Conservation (phyloP, 1,140 invertebrate species). For the Oedothorax gibbosus region DNA sequence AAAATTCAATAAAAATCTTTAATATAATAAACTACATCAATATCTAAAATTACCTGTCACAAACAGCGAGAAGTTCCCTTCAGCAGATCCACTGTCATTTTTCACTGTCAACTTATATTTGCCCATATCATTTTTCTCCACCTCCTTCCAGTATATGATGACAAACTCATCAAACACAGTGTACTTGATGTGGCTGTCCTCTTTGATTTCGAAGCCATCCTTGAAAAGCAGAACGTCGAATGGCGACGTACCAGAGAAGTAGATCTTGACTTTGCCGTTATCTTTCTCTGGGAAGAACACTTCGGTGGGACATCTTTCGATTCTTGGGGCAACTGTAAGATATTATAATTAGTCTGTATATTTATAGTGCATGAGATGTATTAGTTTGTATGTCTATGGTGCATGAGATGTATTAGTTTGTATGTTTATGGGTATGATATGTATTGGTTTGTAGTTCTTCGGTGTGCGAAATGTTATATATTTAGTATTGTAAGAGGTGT, state of each 20-base stretch:
- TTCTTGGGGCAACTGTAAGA: constrained; percentile 85
- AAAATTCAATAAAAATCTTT: not conserved
- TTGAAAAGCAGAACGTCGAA: constrained; percentile 86
- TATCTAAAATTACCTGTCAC: constrained; percentile 78
- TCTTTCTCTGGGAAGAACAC: constrained; percentile 91
- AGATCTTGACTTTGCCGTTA: constrained; percentile 95
- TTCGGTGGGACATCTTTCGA: constrained; percentile 91
- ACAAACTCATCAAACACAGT: constrained; percentile 96
- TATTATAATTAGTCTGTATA: not conserved
- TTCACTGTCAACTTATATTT: constrained; percentile 86
- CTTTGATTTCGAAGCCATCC: constrained; percentile 81
- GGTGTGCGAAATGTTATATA: too few species aligned
- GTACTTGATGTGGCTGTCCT: constrained; percentile 86
- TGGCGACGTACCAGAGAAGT: constrained; percentile 92
- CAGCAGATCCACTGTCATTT: constrained; percentile 90
- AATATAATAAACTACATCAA: not conserved
- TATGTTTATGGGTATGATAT: too few species aligned
- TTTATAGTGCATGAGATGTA: too few species aligned
- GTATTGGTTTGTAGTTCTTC: too few species aligned
- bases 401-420: too few species aligned
- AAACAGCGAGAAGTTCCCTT: constrained; percentile 84
- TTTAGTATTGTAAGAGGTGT: too few species aligned
- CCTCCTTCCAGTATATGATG: constrained; percentile 91
- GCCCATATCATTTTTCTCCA: constrained; percentile 84
- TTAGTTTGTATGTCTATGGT: too few species aligned